Conservation (phyloP, 1,140 invertebrate genomes). For the Lycorma delicatula region DNA sequence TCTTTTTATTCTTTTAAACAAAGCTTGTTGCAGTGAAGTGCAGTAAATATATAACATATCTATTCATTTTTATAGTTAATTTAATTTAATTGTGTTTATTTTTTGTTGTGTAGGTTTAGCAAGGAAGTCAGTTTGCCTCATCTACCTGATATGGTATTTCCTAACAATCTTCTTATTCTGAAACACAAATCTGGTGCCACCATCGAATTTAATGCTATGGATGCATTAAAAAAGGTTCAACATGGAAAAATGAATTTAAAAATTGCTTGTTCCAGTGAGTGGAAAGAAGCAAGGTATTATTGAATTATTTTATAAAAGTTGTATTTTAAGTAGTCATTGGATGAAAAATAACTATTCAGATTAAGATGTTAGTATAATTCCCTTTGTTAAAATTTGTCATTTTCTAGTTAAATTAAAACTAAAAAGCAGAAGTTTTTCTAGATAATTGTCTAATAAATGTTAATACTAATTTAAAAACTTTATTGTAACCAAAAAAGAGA, state of each 20-base stretch:
- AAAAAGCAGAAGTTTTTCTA: neutral
- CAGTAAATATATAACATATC: no score
- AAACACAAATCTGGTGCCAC: conserved; percentile 57
- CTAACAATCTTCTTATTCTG: conserved; percentile 68
- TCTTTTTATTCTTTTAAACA: no score
- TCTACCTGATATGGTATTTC: conserved; percentile 97
- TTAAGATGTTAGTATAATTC: neutral
- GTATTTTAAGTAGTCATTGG: neutral
- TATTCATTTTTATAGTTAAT: no score
- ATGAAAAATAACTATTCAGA: neutral
- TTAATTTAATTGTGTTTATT: neutral
- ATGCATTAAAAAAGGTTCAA: conserved; percentile 77
- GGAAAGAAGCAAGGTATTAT: conserved; percentile 81
- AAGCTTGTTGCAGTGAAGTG: no score
- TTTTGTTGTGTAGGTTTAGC: conserved; percentile 54
- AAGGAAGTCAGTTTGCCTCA: conserved; percentile 71
- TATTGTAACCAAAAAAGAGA: no score
- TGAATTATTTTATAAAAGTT: conserved; percentile 17
- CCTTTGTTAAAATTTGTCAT: neutral
- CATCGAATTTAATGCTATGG: conserved; percentile 82
- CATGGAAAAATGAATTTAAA: conserved; percentile 69
- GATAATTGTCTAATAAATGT: neutral
- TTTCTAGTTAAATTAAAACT: neutral
- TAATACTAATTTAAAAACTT: no score
- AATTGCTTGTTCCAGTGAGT: conserved; percentile 80